Conservation (phyloP, 2,797 vertebrate genomes). For the Acropternis orthonyx region DNA sequence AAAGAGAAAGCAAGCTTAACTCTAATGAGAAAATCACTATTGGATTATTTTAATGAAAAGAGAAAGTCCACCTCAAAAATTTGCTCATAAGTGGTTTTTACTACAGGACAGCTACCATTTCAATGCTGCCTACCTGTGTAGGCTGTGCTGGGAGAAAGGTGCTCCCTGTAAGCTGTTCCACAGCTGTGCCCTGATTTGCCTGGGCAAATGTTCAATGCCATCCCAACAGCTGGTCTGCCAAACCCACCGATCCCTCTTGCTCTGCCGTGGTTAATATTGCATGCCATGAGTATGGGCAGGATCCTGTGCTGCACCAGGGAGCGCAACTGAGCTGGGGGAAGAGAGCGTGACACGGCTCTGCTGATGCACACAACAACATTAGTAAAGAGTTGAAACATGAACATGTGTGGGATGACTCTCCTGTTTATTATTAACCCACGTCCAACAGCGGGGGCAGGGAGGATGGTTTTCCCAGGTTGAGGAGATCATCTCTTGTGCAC, state of each 20-base stretch:
- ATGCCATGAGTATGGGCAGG: not conserved
- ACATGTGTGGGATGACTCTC: not conserved
- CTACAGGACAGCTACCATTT: not conserved
- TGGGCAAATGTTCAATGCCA: not conserved
- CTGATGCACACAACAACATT: not conserved
- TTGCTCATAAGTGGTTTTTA: not conserved
- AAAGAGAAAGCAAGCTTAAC: no score
- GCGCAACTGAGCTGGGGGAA: rapidly evolving
- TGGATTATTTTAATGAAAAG: no score
- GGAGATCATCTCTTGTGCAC: not conserved
- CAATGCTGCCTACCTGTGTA: not conserved
- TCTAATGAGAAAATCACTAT: no score
- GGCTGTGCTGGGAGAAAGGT: not conserved
- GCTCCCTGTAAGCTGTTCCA: not conserved
- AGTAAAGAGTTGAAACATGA: not conserved
- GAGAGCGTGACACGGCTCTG: not conserved
- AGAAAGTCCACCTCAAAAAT: no score
- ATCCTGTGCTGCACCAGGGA: not conserved
- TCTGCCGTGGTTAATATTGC: not conserved
- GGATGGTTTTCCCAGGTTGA: not conserved
- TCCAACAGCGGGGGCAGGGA: not conserved
- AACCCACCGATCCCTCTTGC: not conserved
- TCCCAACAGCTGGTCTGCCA: not conserved
- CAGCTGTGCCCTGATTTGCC: not conserved
- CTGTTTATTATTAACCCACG: not conserved